Base-by-base conservation (phyloP, 2,113 vertebrate species). In the Blennius ocellaris region DNA sequence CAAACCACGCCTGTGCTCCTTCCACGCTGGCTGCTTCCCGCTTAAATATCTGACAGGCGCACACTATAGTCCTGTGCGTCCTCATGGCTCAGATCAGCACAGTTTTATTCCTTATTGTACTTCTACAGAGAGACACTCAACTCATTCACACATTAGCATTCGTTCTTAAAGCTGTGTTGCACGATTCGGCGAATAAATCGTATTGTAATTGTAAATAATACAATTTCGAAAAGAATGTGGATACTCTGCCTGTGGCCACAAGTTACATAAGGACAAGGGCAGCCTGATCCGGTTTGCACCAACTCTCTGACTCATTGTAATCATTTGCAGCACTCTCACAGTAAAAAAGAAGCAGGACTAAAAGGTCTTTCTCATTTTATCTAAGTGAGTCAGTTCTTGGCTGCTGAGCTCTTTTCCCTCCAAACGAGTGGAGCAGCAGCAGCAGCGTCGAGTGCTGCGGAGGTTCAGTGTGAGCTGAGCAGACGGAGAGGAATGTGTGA, bases 401-500 rank as follows among this genome's bases (percentile, higher is more conserved):
- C 86, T 80, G 68, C 51, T 14, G 5, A 5, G 39, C 70, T 81
- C 67, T 56, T 82, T 86, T 79, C 79, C 74, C 76, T 90, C 68
- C 63, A 82, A 85, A 84, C n/a, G 15, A 79, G 76, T 6, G 2
- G 53, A 68, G 73, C 78, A 65, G 68, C 59, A 52, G 74, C 65
- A 8, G 68, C 61, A 51, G 73, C 63, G 51, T 57, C 64, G 60
- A 62, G 45, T 55, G 21, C 1, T 8, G 15, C 58, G 69, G 61
- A 66, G 69, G 57, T 15, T 73, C 64, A 67, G 67, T 60, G 54
- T 47, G 62, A 54, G 78, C 58, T 55, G 77, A 81, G 86, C 55
- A 78, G 82, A 76, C 78, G 55, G 73, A 49, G n/a, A 84, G 85
- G 87, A 92, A 93, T 91, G 87, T 62, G 76, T 89, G 53, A 83